These are phyloP conservation scores for Rafetus swinhoei DNA, from an alignment of 2,113 vertebrate genomes.

Conservation along the genomic window DNA sequence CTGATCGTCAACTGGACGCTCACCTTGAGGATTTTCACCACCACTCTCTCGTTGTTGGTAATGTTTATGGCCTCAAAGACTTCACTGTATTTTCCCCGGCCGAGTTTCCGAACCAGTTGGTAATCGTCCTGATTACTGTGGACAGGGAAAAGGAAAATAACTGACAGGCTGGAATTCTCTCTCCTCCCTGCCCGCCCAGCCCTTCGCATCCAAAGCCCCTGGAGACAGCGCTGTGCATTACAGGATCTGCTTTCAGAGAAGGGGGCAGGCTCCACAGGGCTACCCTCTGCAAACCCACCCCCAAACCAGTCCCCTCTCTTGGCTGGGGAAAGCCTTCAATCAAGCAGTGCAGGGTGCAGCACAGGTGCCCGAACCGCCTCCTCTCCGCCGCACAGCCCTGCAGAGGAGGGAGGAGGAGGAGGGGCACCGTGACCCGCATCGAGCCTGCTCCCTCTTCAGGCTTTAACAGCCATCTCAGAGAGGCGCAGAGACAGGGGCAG, in stretches of 20 bases:
- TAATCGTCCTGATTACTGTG: slow-evolving; percentile 98
- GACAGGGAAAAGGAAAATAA: slow-evolving; percentile 42
- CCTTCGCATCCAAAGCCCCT: background rate
- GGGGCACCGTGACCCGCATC: background rate
- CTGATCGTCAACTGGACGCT: slow-evolving; percentile 65
- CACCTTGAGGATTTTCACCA: slow-evolving; percentile 99
- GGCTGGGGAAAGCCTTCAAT: background rate
- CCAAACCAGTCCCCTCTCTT: background rate
- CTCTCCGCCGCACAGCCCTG: background rate
- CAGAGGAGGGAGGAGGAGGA: background rate
- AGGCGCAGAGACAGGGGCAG: background rate
- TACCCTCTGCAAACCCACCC: background rate
- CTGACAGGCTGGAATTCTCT: background rate
- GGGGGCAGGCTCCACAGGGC: background rate
- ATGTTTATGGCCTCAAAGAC: slow-evolving; percentile 99
- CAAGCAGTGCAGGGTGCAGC: background rate
- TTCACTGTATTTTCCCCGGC: slow-evolving; percentile 97
- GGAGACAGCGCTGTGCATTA: background rate
- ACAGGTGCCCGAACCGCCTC: background rate
- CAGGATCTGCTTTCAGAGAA: background rate
- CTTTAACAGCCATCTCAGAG: background rate
- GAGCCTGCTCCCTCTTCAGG: background rate
- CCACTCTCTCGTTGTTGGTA: slow-evolving; percentile 97
- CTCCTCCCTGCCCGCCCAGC: background rate
- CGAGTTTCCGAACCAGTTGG: slow-evolving; percentile 96